Evolutionary conservation across 2,113 vertebrate genomes (phyloP).

Genomic region (Sebastes schlegelii): DNA sequence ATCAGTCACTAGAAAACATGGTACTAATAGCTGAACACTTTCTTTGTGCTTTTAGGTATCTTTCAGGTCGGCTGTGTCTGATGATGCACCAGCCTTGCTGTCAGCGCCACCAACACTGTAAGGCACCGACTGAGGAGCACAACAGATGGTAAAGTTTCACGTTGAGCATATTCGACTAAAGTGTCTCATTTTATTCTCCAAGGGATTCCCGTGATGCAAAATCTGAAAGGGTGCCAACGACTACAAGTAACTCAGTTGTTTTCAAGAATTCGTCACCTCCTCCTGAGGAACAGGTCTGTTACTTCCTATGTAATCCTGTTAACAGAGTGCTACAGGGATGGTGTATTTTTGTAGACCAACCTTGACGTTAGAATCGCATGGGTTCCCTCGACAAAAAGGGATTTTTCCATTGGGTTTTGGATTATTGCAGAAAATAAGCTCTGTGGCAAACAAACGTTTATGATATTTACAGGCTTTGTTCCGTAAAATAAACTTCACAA

Average conservation of each 20-base stretch:
- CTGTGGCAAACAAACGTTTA: no score
- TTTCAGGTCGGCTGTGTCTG: constrained; percentile 1
- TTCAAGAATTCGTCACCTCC: neutral
- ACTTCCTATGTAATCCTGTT: neutral
- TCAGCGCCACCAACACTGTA: constrained; percentile 48
- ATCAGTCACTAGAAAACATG: neutral
- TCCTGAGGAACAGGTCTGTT: constrained; percentile 48
- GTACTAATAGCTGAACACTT: neutral
- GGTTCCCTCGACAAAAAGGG: no score
- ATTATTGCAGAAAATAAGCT: no score
- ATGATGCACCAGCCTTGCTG: constrained; percentile 12
- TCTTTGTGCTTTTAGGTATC: constrained; percentile 57
- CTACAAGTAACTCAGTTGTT: neutral
- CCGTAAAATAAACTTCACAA: no score
- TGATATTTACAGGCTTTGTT: no score
- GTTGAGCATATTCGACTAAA: neutral
- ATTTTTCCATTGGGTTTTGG: no score
- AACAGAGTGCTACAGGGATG: no score
- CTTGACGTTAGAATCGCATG: no score
- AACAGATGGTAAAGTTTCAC: neutral
- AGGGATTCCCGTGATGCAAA: constrained; percentile 1
- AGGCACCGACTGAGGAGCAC: constrained; percentile 16
- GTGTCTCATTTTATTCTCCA: constrained; percentile 15
- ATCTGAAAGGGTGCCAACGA: neutral
- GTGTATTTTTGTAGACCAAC: no score